A percentile compares a stretch with the other conserved stretches of the same genome.
Conservation (phyloP, 2,888 invertebrate genomes). For the Lasioglossum morio region DNA sequence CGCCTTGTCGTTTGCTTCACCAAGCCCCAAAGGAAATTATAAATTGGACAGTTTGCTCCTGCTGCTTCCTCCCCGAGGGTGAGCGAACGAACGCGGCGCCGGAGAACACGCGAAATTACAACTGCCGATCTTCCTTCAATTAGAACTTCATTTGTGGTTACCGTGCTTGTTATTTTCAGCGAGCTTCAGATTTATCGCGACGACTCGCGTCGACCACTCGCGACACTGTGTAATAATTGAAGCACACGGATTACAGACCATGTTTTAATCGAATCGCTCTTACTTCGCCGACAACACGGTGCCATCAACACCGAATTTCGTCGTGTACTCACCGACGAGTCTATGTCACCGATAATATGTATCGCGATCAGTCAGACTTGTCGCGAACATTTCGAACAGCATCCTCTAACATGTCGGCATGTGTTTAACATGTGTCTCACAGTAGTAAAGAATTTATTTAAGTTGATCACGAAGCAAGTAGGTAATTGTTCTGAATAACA, state of each 20-base stretch:
- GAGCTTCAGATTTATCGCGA: background rate
- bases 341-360: too few species aligned
- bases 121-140: background rate
- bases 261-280: background rate
- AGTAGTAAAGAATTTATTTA: fast-evolving
- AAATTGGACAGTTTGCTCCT: constrained; percentile 65
- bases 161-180: constrained; percentile 19
- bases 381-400: background rate
- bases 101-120: constrained; percentile 1
- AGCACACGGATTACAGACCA: background rate
- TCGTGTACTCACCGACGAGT: too few species aligned
- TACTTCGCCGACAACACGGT: background rate
- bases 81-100: constrained; percentile 22
- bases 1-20: constrained; percentile 40
- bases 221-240: background rate
- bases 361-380: background rate
- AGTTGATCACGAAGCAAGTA: too few species aligned
- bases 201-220: background rate
- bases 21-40: constrained; percentile 68
- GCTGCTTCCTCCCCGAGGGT: constrained; percentile 17
- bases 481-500: too few species aligned
- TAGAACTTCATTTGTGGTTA: constrained; percentile 15
- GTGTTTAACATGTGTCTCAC: too few species aligned
- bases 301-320: background rate
- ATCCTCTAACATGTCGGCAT: too few species aligned